Evolutionary conservation across 2,797 vertebrate genomes (phyloP).

Genomic region (Cyclopterus lumpus): DNA sequence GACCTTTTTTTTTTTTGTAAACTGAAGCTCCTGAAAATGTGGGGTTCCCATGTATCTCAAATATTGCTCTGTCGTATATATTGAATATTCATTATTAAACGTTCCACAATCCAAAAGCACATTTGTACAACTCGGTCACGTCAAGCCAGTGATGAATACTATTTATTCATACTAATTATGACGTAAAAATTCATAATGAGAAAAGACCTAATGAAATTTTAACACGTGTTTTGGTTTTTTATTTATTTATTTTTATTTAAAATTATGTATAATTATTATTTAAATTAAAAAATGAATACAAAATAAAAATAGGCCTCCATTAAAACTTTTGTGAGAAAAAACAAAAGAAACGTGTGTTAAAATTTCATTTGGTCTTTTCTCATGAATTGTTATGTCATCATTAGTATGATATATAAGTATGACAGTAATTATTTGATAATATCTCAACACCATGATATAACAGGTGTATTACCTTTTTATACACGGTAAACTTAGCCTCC

Average conservation of each 20-base stretch:
- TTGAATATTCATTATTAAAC: background rate
- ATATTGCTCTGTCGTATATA: background rate
- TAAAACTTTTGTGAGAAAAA: background rate
- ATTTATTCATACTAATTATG: too few species aligned
- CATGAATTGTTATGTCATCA: background rate
- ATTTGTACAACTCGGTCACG: background rate
- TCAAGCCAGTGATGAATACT: background rate
- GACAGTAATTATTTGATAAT: background rate
- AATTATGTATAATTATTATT: too few species aligned
- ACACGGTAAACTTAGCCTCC: too few species aligned
- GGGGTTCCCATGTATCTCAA: background rate
- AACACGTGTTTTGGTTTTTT: too few species aligned
- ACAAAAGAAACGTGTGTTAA: background rate
- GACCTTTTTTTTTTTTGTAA: slow-evolving; percentile 18
- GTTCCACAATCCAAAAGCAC: background rate
- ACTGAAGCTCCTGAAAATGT: background rate
- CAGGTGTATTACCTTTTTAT: too few species aligned
- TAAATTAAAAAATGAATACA: background rate
- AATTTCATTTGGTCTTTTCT: background rate
- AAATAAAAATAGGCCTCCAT: background rate
- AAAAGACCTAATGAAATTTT: too few species aligned
- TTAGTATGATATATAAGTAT: background rate
- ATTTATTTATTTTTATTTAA: too few species aligned
- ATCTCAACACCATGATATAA: background rate
- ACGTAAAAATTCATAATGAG: too few species aligned